phyloP scores from a whole-genome alignment of 2,113 vertebrate species.

The Natator depressus region DNA sequence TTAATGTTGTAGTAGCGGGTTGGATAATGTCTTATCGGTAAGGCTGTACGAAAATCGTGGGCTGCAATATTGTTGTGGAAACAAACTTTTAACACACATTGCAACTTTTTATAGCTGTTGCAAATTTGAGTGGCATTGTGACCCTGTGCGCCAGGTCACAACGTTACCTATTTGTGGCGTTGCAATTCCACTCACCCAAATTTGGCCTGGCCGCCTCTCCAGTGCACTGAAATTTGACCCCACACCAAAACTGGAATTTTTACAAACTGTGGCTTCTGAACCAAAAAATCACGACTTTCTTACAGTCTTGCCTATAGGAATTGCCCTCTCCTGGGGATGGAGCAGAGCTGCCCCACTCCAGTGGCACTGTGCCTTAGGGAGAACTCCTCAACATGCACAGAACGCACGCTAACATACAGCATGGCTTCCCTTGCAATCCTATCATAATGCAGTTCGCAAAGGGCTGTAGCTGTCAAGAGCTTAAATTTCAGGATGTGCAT shows the following conservation, averaged over 20 bases:
- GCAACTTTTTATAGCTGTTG: too few species aligned
- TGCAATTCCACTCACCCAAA: not conserved
- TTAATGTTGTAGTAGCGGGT: not conserved
- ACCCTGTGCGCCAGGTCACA: not conserved
- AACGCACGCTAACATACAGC: not conserved
- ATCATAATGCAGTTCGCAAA: accelerated
- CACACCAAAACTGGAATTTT: not conserved
- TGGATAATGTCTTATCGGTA: not conserved
- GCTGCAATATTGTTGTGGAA: too few species aligned
- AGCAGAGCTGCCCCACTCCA: not conserved
- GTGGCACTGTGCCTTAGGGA: accelerated
- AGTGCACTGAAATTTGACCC: not conserved
- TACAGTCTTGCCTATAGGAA: not conserved
- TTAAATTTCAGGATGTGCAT: not conserved
- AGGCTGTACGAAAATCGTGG: not conserved
- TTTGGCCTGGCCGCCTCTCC: not conserved
- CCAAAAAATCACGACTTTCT: not conserved
- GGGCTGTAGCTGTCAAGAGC: not conserved
- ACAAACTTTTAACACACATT: too few species aligned
- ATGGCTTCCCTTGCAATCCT: accelerated
- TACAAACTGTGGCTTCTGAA: not conserved
- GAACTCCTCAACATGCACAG: not conserved
- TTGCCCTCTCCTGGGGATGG: not conserved
- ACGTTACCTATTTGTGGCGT: not conserved
- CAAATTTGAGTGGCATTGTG: not conserved